These are phyloP conservation scores for Oncorhynchus kisutch DNA, from an alignment of 2,113 vertebrate species.

Conservation along the genomic window DNA sequence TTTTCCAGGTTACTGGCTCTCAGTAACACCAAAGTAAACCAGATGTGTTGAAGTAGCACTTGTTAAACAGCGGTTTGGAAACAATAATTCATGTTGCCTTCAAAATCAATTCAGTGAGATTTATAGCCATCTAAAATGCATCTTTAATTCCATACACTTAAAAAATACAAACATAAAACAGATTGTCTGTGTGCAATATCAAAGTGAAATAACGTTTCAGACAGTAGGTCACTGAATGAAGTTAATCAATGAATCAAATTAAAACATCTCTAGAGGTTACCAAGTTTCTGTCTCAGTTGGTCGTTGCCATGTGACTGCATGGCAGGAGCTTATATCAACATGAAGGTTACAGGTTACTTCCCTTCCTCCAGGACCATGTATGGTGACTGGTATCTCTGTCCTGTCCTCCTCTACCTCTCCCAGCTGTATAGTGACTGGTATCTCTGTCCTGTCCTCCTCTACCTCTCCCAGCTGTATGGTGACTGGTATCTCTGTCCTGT, in stretches of 20 bases:
- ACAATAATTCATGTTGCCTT: background rate
- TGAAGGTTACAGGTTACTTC: background rate
- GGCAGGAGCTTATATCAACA: background rate
- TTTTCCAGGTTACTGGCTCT: background rate
- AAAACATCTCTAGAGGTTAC: background rate
- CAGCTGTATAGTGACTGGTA: no score
- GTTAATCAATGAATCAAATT: background rate
- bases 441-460: no score
- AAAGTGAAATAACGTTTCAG: conserved; percentile 34
- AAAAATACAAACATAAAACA: conserved; percentile 25
- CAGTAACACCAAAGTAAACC: background rate
- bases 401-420: background rate
- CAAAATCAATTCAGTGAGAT: conserved; percentile 13
- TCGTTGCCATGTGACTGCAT: conserved; percentile 17
- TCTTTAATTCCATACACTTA: conserved; percentile 15
- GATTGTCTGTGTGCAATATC: conserved; percentile 66
- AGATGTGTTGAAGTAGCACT: conserved; percentile 1
- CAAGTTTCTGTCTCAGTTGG: background rate
- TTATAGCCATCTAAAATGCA: conserved; percentile 10
- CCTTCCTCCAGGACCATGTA: background rate
- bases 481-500: no score
- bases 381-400: background rate
- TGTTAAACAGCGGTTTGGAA: conserved; percentile 21
- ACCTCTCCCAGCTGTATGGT: no score
- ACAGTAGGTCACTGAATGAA: conserved; percentile 6